Conservation (phyloP, 2,113 vertebrate genomes). For the Noctilio leporinus region DNA sequence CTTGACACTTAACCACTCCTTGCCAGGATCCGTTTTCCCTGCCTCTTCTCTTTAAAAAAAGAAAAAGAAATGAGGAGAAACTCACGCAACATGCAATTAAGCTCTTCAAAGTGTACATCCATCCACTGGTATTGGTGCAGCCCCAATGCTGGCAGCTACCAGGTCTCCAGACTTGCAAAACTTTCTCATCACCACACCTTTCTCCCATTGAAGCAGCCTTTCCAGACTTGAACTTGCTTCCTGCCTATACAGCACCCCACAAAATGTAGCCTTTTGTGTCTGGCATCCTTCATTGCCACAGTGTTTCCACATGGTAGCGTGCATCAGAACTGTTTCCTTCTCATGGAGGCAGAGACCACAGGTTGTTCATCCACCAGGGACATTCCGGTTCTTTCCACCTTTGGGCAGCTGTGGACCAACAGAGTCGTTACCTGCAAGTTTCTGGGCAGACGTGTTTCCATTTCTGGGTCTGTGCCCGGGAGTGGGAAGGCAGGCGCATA, state of each 20-base stretch:
- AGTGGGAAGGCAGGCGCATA: background rate
- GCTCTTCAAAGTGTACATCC: background rate
- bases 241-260: background rate
- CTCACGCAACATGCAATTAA: background rate
- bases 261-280: background rate
- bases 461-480: background rate
- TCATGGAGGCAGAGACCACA: rapidly evolving
- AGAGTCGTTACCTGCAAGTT: rapidly evolving
- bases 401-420: background rate
- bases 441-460: background rate
- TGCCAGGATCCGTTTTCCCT: background rate
- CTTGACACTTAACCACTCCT: background rate
- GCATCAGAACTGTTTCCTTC: background rate
- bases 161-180: background rate
- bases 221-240: background rate
- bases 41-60: background rate
- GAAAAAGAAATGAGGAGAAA: background rate
- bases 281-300: background rate
- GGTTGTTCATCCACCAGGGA: too few relatives aligned
- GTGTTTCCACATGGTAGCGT: rapidly evolving
- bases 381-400: background rate
- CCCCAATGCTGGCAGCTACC: too few relatives aligned
- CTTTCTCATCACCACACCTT: background rate
- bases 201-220: background rate
- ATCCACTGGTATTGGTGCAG: rapidly evolving